phyloP scores from a whole-genome alignment of 35 echinoderm and acorn worm species.

The Amphiura filiformis region DNA sequence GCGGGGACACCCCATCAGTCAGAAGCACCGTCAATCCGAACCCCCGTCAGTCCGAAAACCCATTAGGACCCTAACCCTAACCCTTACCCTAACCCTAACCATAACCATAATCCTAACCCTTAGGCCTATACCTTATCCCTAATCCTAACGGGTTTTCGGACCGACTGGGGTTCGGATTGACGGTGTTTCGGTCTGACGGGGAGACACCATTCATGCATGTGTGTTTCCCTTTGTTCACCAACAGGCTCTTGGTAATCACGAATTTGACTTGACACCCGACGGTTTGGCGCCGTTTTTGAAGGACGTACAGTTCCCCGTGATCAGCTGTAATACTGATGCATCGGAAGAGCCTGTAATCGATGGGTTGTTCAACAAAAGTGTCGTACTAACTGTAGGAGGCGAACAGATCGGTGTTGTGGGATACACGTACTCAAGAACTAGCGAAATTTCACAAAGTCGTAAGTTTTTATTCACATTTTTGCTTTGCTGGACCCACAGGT shows the following conservation, averaged over 20 bases:
- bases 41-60: too few species aligned
- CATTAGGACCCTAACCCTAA: too few species aligned
- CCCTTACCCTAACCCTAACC: too few species aligned
- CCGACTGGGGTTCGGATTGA: too few species aligned
- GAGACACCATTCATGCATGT: background rate
- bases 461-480: background rate
- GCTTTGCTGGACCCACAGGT: too few species aligned
- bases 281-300: constrained; percentile 35
- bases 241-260: constrained; percentile 77
- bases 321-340: constrained; percentile 60
- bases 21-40: too few species aligned
- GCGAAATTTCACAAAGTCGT: constrained; percentile 36
- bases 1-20: too few species aligned
- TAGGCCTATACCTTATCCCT: background rate
- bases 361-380: constrained; percentile 41
- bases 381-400: background rate
- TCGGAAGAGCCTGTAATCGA: constrained; percentile 19
- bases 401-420: constrained; percentile 57
- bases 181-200: too few species aligned
- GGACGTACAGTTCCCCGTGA: constrained; percentile 48
- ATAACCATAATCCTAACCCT: too few species aligned
- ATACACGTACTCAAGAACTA: constrained; percentile 34
- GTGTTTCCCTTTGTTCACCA: too few species aligned
- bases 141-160: too few species aligned
- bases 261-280: constrained; percentile 50